Conservation (phyloP, 2,888 invertebrate species). For the Ganaspis brasiliensis region DNA sequence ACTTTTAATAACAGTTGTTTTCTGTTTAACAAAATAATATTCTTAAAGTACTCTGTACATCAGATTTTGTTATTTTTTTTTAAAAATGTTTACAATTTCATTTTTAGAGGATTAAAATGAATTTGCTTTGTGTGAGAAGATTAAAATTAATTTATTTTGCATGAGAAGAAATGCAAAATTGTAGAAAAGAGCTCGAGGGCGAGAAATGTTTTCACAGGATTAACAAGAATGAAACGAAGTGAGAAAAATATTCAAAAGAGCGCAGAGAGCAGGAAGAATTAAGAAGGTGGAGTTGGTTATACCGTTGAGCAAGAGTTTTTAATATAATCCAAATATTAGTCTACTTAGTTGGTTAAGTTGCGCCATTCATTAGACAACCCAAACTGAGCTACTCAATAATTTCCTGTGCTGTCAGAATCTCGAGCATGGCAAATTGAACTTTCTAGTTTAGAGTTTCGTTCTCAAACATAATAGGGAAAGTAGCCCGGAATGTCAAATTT, state of each 20-base stretch:
- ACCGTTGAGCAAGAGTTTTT: not conserved
- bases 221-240: not conserved
- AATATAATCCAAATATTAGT: not conserved
- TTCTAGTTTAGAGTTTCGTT: not conserved
- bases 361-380: not conserved
- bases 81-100: not conserved
- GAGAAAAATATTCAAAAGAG: not conserved
- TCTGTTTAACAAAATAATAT: not conserved
- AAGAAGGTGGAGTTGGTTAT: not conserved
- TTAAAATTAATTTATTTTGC: not conserved
- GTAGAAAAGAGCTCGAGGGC: not conserved
- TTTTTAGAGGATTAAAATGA: not conserved
- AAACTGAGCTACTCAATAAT: slow-evolving; percentile 15
- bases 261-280: not conserved
- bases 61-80: not conserved
- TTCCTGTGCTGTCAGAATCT: not conserved
- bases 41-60: not conserved
- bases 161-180: not conserved
- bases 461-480: not conserved
- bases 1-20: too few relatives aligned
- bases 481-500: not conserved
- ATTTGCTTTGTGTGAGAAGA: not conserved
- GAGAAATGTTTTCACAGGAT: not conserved
- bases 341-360: not conserved
- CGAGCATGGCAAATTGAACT: slow-evolving; percentile 3